Evolutionary conservation across 2,113 vertebrate species (phyloP), one percentile per base, ranked within the genome.

Genomic region (Archocentrus centrarchus): DNA sequence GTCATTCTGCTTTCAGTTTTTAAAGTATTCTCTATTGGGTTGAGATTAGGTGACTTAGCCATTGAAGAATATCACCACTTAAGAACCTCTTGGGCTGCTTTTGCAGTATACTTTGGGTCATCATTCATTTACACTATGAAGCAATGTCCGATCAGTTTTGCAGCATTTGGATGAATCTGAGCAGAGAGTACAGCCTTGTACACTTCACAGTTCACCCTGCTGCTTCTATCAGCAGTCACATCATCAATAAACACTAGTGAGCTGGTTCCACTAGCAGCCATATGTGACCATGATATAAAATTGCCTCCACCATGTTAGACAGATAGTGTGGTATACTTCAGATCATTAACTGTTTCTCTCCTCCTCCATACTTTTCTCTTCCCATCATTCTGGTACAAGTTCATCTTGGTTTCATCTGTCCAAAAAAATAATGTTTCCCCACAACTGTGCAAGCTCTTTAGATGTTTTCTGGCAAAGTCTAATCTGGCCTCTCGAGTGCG

Each of bases 191-290:
- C 27, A 70, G 41, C 44, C 30, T 10, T 70, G 44, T 53, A 27
- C 44, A 70, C 50, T 24, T 39, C 8, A 39, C 37, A 70, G 53
- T 50, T 30, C 30, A 10, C 47, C 44, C 66, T 50, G 24, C 66
- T 70, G 24, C 17, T 50, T 24, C 44, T 70, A 27, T 68, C 64
- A 68, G 41, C 64, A 68, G 44, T 30, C 1, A 53, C 66, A 70
- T 70, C 66, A 70, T 53, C 66, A 50, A 53, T 70, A 70, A 70
- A 70, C 24, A 70, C 24, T 30, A 70, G 66, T 70, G 44, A 24
- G 24, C 44, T 5, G 9, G 66, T 6, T 50, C 44, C 41, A 30
- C 24, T 30, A 41, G 41, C 64, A 70, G 64, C 41, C 47, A 70
- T 15, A 50, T 22, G 18, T 30, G 27, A 15, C 27, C 24, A 70